Conservation (phyloP, 2,797 vertebrate species). For the Enteromius treurensis region DNA sequence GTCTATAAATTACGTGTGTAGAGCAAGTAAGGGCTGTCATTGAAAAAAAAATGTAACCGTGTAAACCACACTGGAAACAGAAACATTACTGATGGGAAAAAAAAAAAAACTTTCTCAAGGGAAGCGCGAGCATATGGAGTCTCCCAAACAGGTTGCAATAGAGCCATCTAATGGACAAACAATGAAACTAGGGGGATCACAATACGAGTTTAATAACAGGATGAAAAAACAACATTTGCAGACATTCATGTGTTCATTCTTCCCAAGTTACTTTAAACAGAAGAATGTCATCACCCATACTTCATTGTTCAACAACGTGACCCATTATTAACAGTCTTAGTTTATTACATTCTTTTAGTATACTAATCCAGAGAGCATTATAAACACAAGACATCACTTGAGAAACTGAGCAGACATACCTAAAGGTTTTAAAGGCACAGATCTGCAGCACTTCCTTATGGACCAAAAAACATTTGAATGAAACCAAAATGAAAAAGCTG, state of each 20-base stretch:
- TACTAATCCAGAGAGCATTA: background rate
- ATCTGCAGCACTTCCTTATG: too few species aligned
- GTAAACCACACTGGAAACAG: background rate
- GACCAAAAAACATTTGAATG: too few species aligned
- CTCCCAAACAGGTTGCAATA: background rate
- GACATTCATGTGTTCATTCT: background rate
- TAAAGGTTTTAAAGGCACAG: background rate
- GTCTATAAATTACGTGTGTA: background rate
- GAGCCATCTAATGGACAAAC: conserved; percentile 38
- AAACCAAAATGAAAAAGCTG: too few species aligned
- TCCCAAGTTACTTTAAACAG: background rate
- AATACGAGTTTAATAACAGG: background rate
- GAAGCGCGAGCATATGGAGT: background rate
- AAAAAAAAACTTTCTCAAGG: too few species aligned
- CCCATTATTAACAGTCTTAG: too few species aligned
- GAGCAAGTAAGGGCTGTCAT: too few species aligned
- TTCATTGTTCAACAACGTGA: too few species aligned
- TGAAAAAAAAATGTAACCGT: background rate
- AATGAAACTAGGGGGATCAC: background rate
- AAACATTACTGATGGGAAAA: background rate
- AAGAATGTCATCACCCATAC: background rate
- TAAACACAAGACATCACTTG: background rate
- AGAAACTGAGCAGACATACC: background rate
- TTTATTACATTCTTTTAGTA: too few species aligned
- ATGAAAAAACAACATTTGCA: background rate